phyloP scores from a whole-genome alignment of 2,888 invertebrate genomes.

The Calephelis perditalis region DNA sequence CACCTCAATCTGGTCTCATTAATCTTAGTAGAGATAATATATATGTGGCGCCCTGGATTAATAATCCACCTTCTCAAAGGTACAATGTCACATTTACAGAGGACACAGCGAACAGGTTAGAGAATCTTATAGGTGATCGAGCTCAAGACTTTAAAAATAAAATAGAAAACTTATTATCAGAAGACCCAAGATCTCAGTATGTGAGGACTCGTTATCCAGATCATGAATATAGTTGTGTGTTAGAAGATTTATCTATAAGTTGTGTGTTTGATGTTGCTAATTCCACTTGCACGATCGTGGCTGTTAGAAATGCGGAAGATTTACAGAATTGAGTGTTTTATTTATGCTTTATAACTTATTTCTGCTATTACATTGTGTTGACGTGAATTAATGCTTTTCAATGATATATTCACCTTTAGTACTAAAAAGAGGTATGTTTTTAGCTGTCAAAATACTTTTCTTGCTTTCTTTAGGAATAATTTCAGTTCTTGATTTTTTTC shows the following conservation, averaged over 20 bases:
- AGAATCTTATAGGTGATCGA: conserved; percentile 55
- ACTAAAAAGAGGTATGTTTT: too few species aligned
- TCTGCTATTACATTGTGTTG: conserved; percentile 22
- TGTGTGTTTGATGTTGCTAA: conserved; percentile 90
- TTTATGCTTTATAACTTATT: conserved; percentile 31
- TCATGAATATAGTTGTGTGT: conserved; percentile 91
- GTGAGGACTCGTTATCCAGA: conserved; percentile 88
- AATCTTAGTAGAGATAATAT: conserved; percentile 36
- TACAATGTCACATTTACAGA: conserved; percentile 59
- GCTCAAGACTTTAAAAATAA: conserved; percentile 55
- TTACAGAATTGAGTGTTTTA: conserved; percentile 43
- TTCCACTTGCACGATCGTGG: conserved; percentile 80
- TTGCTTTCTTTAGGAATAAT: conserved; percentile 4
- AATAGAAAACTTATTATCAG: conserved; percentile 56
- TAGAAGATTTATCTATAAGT: conserved; percentile 90
- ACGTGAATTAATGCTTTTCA: background rate
- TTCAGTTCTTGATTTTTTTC: conserved; percentile 17
- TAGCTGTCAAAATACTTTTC: too few species aligned
- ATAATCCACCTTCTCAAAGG: conserved; percentile 53
- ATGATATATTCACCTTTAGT: too few species aligned
- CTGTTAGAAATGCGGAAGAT: conserved; percentile 62
- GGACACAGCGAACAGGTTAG: conserved; percentile 50
- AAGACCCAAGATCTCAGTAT: conserved; percentile 93
- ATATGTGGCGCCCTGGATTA: conserved; percentile 58
- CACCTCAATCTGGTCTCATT: conserved; percentile 31